These are phyloP conservation scores for Fulica atra DNA, from an alignment of 2,113 vertebrate genomes.

Conservation along the genomic window DNA sequence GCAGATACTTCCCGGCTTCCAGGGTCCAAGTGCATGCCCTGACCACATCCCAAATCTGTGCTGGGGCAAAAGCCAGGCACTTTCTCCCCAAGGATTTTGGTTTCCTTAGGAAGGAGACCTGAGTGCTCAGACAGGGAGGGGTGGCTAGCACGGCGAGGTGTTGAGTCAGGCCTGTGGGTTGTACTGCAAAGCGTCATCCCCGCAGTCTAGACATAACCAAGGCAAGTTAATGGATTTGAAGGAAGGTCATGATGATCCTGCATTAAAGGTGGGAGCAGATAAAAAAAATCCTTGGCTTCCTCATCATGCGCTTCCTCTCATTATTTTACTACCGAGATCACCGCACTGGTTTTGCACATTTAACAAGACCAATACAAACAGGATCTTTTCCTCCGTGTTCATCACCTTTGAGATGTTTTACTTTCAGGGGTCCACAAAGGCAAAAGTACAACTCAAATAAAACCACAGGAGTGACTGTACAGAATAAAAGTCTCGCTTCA, in stretches of 20 bases:
- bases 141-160: background rate
- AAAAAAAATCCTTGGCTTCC: background rate
- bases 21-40: background rate
- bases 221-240: background rate
- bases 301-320: background rate
- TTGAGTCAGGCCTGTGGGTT: conserved; percentile 36
- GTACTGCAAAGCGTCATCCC: background rate
- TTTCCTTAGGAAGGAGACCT: conserved; percentile 50
- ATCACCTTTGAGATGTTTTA: background rate
- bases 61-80: conserved; percentile 17
- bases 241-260: background rate
- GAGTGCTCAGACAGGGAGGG: conserved; percentile 12
- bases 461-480: background rate
- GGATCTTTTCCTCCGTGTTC: background rate
- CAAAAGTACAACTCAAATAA: background rate
- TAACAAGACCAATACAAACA: conserved; percentile 43
- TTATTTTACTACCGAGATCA: conserved; percentile 32
- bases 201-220: conserved; percentile 53
- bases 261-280: background rate
- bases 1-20: background rate
- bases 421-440: conserved; percentile 12
- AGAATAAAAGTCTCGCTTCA: background rate
- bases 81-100: background rate
- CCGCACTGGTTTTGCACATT: conserved; percentile 17
- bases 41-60: background rate